phyloP scores from a whole-genome alignment of 2,797 vertebrate species.

The Microcaecilia unicolor region DNA sequence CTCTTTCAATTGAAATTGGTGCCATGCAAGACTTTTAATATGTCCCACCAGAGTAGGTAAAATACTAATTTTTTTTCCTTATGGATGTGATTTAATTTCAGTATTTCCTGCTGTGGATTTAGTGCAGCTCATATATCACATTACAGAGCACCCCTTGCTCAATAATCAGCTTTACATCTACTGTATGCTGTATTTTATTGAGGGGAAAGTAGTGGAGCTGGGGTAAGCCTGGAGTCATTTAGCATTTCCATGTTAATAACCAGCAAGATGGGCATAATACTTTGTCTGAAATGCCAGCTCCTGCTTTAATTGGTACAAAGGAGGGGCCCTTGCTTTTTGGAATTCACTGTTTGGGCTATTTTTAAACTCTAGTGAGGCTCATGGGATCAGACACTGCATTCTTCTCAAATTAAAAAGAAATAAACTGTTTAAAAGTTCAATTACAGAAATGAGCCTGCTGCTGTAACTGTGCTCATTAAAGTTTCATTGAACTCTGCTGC shows the following conservation, averaged over 20 bases:
- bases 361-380: slow-evolving; percentile 25
- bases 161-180: too few species aligned
- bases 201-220: background rate
- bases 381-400: slow-evolving; percentile 32
- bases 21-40: too few species aligned
- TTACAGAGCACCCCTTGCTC: too few species aligned
- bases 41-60: too few species aligned
- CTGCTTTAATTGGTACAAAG: slow-evolving; percentile 19
- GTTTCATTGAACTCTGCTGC: slow-evolving; percentile 25
- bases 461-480: slow-evolving; percentile 26
- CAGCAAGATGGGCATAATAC: background rate
- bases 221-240: background rate
- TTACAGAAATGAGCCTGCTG: slow-evolving; percentile 28
- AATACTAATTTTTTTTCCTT: too few species aligned
- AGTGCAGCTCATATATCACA: too few species aligned
- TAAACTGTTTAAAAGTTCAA: slow-evolving; percentile 36
- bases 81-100: too few species aligned
- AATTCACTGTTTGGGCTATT: slow-evolving; percentile 15
- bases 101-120: too few species aligned
- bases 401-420: slow-evolving; percentile 45
- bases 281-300: background rate
- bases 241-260: background rate
- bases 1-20: too few species aligned
- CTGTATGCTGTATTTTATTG: background rate
- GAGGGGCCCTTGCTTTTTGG: slow-evolving; percentile 8